These are phyloP conservation scores for Ctenochaetus hawaiiensis DNA, from an alignment of 2,797 vertebrate genomes.

Conservation along the genomic window DNA sequence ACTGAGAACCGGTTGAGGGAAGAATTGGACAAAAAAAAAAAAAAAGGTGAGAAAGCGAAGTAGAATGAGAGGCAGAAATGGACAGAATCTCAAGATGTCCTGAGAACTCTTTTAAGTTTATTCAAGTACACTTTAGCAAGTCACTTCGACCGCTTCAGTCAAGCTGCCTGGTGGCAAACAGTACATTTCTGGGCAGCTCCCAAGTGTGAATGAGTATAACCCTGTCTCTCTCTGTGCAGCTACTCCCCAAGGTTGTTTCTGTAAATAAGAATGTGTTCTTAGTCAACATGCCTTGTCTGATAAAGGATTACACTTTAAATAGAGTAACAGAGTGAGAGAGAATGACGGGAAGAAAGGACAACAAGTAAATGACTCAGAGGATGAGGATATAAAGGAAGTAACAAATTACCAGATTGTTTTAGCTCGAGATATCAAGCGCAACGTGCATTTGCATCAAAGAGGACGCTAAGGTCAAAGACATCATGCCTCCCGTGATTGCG, in stretches of 20 bases:
- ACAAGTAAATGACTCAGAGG: slow-evolving; percentile 14
- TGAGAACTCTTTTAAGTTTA: slow-evolving; percentile 35
- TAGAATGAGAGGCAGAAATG: slow-evolving; percentile 7
- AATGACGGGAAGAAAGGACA: neutral
- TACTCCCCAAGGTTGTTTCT: slow-evolving; percentile 44
- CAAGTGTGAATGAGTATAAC: slow-evolving; percentile 39
- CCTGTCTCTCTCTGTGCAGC: slow-evolving; percentile 31
- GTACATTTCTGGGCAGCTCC: slow-evolving; percentile 4
- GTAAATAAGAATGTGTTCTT: slow-evolving; percentile 54
- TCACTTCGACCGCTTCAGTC: slow-evolving; percentile 14
- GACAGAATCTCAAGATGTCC: slow-evolving; percentile 7
- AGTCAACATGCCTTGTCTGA: slow-evolving; percentile 47
- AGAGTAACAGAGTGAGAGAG: slow-evolving; percentile 7
- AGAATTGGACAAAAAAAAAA: neutral
- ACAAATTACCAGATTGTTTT: neutral
- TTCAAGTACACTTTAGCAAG: slow-evolving; percentile 41
- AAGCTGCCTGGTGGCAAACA: neutral
- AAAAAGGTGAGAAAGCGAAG: neutral
- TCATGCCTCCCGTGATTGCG: slow-evolving; percentile 2
- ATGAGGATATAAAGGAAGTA: slow-evolving; percentile 3
- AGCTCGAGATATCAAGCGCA: slow-evolving; percentile 12
- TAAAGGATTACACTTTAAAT: slow-evolving; percentile 31
- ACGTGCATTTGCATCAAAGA: slow-evolving; percentile 15
- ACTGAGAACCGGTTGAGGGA: slow-evolving; percentile 3
- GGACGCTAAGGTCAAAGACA: slow-evolving; percentile 61